These are phyloP conservation scores for Uropetala carovei DNA, from an alignment of 2,888 invertebrate genomes.

Conservation along the genomic window DNA sequence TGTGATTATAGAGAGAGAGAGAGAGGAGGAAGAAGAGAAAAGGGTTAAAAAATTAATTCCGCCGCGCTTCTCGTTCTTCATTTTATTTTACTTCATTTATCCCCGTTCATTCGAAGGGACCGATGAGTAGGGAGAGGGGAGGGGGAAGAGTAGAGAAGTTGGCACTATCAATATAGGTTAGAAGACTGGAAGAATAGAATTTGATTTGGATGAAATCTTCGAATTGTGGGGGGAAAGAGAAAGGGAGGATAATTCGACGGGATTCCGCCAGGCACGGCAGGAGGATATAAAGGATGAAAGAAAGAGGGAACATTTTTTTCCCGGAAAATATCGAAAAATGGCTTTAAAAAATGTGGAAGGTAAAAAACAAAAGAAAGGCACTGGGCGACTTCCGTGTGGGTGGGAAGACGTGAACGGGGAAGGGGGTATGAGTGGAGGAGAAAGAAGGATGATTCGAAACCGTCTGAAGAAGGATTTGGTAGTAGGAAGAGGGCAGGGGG, in stretches of 20 bases:
- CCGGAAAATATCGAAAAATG: not conserved
- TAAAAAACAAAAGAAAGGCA: too few species aligned
- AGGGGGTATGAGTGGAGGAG: too few species aligned
- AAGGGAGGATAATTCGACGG: not conserved
- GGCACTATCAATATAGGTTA: not conserved
- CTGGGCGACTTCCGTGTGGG: too few species aligned
- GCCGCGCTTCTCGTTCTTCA: not conserved
- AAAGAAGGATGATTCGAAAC: too few species aligned
- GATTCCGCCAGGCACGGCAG: not conserved
- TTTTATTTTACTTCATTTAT: constrained; percentile 45
- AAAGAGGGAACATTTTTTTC: not conserved
- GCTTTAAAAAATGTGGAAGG: too few species aligned
- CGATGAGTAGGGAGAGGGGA: not conserved
- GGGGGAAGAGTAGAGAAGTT: not conserved
- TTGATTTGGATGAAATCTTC: not conserved
- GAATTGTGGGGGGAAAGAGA: not conserved
- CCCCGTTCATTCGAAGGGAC: not conserved
- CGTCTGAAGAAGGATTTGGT: too few species aligned
- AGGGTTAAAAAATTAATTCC: not conserved
- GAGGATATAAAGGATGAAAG: not conserved
- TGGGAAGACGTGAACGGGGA: too few species aligned
- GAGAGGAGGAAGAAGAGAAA: too few species aligned
- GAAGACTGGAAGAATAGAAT: constrained; percentile 8
- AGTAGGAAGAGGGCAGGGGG: too few species aligned
- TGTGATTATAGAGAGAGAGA: too few species aligned